Evolutionary conservation across 2,797 vertebrate species (phyloP).

Genomic region (Knipowitschia caucasica): DNA sequence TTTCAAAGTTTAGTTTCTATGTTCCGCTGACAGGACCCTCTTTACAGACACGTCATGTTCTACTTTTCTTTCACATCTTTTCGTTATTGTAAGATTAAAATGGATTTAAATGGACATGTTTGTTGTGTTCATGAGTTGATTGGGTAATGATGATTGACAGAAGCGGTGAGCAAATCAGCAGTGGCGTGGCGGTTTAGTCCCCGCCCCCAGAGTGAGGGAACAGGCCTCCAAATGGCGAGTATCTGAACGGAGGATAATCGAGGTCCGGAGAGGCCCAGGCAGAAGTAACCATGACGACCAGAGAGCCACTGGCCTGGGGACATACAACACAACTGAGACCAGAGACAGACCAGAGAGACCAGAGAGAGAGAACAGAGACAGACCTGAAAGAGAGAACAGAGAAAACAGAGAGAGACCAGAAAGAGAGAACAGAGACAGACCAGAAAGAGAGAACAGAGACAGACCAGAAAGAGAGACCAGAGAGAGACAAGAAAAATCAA

Average conservation of each 20-base stretch:
- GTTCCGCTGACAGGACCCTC: too few relatives aligned
- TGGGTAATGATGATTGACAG: background rate
- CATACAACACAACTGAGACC: background rate
- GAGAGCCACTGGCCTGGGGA: background rate
- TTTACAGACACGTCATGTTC: too few relatives aligned
- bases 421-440: too few relatives aligned
- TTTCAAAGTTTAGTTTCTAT: too few relatives aligned
- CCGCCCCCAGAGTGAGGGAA: background rate
- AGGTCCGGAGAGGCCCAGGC: background rate
- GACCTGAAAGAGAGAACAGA: too few relatives aligned
- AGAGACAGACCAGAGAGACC: background rate
- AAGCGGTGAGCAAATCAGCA: slow-evolving; percentile 1
- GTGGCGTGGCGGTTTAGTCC: background rate
- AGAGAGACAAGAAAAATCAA: too few relatives aligned
- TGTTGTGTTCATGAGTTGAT: background rate
- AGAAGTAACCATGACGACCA: background rate
- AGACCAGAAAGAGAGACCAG: too few relatives aligned
- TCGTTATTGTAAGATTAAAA: too few relatives aligned
- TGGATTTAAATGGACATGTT: background rate
- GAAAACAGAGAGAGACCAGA: too few relatives aligned
- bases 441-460: too few relatives aligned
- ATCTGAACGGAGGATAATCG: background rate
- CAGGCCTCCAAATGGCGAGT: background rate
- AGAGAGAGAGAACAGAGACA: too few relatives aligned
- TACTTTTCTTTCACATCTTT: too few relatives aligned